Percentiles rank a stretch among this genome's conserved stretches.
Conservation (phyloP, 2,888 invertebrate genomes). For the Prosopocoilus inquinatus region DNA sequence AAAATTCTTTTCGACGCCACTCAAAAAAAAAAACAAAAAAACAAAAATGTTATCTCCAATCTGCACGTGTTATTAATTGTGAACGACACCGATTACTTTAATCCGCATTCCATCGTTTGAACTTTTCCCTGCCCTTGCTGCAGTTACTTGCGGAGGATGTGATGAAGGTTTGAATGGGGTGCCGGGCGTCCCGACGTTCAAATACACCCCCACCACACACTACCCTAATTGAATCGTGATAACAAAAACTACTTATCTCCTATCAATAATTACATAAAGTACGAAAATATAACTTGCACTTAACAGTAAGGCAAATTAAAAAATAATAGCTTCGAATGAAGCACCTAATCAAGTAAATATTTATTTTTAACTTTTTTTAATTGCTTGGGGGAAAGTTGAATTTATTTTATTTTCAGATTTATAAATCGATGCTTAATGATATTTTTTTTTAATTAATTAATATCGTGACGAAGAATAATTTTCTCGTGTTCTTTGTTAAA, state of each 20-base stretch:
- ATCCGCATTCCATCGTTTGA: slow-evolving; percentile 1
- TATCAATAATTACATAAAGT: too few relatives aligned
- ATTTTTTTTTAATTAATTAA: too few relatives aligned
- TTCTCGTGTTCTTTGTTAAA: too few relatives aligned
- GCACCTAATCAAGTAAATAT: slow-evolving; percentile 7
- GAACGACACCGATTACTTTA: neutral
- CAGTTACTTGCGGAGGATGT: slow-evolving; percentile 15
- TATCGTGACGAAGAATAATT: too few relatives aligned
- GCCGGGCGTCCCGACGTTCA: slow-evolving; percentile 30
- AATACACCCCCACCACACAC: slow-evolving; percentile 24
- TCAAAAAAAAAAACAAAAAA: neutral
- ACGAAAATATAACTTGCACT: too few relatives aligned
- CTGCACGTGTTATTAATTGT: neutral
- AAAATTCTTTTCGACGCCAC: neutral
- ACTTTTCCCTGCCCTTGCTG: neutral
- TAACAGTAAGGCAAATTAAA: too few relatives aligned
- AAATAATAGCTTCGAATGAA: too few relatives aligned
- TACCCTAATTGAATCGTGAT: neutral
- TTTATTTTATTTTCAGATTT: too few relatives aligned
- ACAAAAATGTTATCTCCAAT: neutral
- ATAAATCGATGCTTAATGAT: too few relatives aligned
- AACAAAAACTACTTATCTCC: neutral
- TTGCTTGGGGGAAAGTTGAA: too few relatives aligned
- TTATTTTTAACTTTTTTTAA: slow-evolving; percentile 4
- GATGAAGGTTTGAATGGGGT: slow-evolving; percentile 22